Evolutionary conservation across 2,797 vertebrate species (phyloP), one percentile per base, ranked within the genome.

Genomic region (Cirrhinus molitorella): DNA sequence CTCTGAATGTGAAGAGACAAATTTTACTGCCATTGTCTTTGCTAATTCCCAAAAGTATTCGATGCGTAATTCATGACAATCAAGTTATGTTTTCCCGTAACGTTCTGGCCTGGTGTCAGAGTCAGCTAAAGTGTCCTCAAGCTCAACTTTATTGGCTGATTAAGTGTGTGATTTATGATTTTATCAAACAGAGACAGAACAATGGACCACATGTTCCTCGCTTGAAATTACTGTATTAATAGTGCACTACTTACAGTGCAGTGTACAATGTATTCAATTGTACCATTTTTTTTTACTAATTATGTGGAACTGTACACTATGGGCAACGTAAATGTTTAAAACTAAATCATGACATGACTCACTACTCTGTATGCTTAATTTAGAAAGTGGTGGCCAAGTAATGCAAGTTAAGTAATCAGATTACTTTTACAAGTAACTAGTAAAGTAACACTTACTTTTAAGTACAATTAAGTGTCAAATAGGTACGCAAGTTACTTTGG

Each of bases 161-260:
- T 74, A 85, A 87, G 55, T 67, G 53, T 80, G 79, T 83, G 85
- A 87, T 81, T 79, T 83, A 63, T 85, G 78, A 80, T 68, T 76
- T 85, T 65, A 85, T 85, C 78, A 73, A 72, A 68, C 34, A 21
- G 61, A 73, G 79, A 80, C 71, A 80, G 66, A 61, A 80, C 59
- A 82, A 84, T 63, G 71, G 63, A 53, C 83, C 73, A 81, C 75
- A 59, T 68, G 74, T 68, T 61, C 59, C 71, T 49, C 14, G 19
- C 40, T 57, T 83, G 37, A 79, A 7, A 17, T 28, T 51, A 79
- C 37, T 53, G 47, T 34, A 31, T 17, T 51, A 31, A 16, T 71
- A 28, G 14, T 12, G 10, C 25, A 49, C 16, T 51, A 28, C 8
- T 49, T 28, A 31, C 14, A 28, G 68, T 5, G 5, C 25, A 6